phyloP scores from a whole-genome alignment of 1,140 invertebrate species.

The Dryas iulia region DNA sequence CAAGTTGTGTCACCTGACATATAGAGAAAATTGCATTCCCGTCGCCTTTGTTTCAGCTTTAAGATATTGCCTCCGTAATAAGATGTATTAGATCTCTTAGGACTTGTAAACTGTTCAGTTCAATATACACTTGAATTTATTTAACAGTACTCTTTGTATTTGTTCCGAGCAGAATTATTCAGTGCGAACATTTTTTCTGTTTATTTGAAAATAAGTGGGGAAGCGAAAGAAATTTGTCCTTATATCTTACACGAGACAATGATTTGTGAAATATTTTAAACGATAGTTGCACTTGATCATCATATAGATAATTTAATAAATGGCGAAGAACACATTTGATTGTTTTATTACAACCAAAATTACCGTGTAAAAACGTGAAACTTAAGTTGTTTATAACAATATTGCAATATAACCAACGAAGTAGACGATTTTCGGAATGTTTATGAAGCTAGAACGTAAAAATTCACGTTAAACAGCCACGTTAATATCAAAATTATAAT shows the following conservation, averaged over 20 bases:
- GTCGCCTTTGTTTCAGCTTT: slow-evolving; percentile 30
- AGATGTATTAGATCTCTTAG: slow-evolving; percentile 20
- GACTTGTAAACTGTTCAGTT: slow-evolving; percentile 5
- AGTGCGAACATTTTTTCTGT: not conserved
- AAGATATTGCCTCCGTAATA: slow-evolving; percentile 27
- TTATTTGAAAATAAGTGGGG: too few relatives aligned
- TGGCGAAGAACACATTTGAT: not conserved
- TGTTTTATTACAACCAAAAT: too few relatives aligned
- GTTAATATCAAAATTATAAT: not conserved
- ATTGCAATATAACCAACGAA: too few relatives aligned
- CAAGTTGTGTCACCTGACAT: slow-evolving; percentile 32
- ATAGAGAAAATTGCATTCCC: slow-evolving; percentile 35
- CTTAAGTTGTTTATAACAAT: not conserved
- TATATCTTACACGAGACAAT: too few relatives aligned
- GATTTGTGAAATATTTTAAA: too few relatives aligned
- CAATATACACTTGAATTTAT: slow-evolving; percentile 10
- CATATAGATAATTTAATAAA: too few relatives aligned
- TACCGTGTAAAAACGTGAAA: too few relatives aligned
- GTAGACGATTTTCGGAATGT: too few relatives aligned
- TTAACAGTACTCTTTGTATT: not conserved
- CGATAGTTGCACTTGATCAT: too few relatives aligned
- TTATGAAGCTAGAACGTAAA: too few relatives aligned
- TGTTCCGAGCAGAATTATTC: not conserved
- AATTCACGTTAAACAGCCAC: not conserved
- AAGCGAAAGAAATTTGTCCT: too few relatives aligned